These are phyloP conservation scores for Epinephelus moara DNA, from an alignment of 2,113 vertebrate genomes.

Conservation along the genomic window DNA sequence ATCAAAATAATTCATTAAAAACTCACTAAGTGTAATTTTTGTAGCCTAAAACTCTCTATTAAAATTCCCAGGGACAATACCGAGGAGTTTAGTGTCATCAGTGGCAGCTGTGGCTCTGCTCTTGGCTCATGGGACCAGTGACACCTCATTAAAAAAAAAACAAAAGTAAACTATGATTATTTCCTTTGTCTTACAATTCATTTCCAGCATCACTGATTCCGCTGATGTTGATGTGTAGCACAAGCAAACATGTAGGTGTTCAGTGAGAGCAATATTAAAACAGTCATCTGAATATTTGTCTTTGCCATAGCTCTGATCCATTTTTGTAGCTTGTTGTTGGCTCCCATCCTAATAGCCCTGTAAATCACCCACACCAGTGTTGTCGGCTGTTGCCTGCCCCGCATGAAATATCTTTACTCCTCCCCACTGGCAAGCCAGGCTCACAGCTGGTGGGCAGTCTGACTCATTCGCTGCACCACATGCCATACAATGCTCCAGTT, in stretches of 20 bases:
- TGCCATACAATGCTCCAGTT: slow-evolving; percentile 70
- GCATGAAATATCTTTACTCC: slow-evolving; percentile 67
- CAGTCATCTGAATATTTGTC: neutral
- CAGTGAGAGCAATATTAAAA: neutral
- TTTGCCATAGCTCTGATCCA: neutral
- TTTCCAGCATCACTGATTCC: neutral
- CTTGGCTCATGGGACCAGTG: neutral
- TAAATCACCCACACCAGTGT: slow-evolving; percentile 62
- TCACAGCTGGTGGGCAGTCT: slow-evolving; percentile 81
- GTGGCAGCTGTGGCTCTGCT: neutral
- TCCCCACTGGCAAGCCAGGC: slow-evolving; percentile 57
- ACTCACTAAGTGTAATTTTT: too few relatives aligned
- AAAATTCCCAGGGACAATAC: neutral
- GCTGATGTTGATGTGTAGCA: neutral
- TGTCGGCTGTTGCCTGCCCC: slow-evolving; percentile 43
- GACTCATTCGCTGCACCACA: slow-evolving; percentile 79
- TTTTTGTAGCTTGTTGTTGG: slow-evolving; percentile 30
- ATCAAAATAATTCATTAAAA: too few relatives aligned
- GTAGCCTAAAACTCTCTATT: neutral
- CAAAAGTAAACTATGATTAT: neutral
- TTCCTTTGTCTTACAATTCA: neutral
- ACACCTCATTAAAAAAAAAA: neutral
- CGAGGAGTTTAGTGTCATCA: neutral
- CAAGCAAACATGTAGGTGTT: slow-evolving; percentile 10
- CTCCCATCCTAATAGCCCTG: slow-evolving; percentile 36